Conservation (phyloP, 2,113 vertebrate genomes). For the Brachypodius melanocephalos region DNA sequence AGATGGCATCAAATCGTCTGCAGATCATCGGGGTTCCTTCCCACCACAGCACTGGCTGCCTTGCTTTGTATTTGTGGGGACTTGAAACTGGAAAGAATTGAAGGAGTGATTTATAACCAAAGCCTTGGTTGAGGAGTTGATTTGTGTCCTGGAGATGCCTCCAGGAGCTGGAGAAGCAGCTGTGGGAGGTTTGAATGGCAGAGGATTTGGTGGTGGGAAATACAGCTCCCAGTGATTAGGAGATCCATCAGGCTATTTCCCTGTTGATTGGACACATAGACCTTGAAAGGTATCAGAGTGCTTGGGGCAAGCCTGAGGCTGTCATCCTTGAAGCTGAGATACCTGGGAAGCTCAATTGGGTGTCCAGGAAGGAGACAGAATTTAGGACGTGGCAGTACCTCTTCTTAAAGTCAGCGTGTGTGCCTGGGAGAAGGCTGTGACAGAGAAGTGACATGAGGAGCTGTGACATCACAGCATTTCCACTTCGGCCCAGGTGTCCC, state of each 20-base stretch:
- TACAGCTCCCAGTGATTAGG: not conserved
- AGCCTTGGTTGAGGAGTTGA: not conserved
- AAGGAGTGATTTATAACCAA: not conserved
- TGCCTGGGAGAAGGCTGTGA: not conserved
- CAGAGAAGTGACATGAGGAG: not conserved
- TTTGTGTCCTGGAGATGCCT: not conserved
- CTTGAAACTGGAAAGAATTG: not conserved
- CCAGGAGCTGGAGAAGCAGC: not conserved
- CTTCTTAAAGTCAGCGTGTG: not conserved
- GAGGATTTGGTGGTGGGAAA: not conserved
- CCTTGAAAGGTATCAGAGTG: not conserved
- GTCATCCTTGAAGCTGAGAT: not conserved
- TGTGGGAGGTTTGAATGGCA: not conserved
- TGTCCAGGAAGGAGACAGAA: not conserved
- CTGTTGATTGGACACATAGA: not conserved
- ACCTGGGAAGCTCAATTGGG: not conserved
- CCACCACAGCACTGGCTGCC: not conserved
- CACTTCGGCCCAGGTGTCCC: not conserved
- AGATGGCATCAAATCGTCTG: not conserved
- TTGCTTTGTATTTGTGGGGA: not conserved
- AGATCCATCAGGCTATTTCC: not conserved
- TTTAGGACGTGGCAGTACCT: not conserved
- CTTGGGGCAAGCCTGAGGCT: not conserved
- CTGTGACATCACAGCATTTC: not conserved
- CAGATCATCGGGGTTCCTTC: fast-evolving